phyloP scores from a whole-genome alignment of 2,113 vertebrate species.

The Clarias macrocephalus region DNA sequence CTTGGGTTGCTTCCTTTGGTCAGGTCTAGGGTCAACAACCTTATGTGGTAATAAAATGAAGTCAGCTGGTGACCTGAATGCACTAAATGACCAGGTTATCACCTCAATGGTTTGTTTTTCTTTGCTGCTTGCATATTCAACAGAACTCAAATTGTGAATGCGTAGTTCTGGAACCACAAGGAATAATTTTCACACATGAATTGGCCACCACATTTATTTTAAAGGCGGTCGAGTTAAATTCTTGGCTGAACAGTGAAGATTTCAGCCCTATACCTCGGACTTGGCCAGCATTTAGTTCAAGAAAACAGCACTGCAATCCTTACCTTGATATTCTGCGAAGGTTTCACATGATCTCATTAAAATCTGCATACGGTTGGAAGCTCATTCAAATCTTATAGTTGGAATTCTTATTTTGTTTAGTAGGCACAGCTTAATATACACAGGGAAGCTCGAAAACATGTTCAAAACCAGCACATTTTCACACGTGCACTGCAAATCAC shows the following conservation, averaged over 20 bases:
- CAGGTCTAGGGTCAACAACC: too few relatives aligned
- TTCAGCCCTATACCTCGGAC: neutral
- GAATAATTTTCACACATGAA: too few relatives aligned
- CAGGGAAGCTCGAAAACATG: conserved; percentile 2
- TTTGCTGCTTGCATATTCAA: too few relatives aligned
- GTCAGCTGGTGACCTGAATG: too few relatives aligned
- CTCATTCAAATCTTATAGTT: conserved; percentile 9
- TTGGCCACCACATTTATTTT: too few relatives aligned
- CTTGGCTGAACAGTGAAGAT: neutral
- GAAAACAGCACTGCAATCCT: neutral
- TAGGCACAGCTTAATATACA: neutral
- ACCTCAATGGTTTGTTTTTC: too few relatives aligned
- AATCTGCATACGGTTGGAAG: neutral
- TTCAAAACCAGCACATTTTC: neutral
- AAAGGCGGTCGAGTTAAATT: too few relatives aligned
- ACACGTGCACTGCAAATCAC: conserved; percentile 33
- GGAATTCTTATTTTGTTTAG: conserved; percentile 25
- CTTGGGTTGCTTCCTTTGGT: too few relatives aligned
- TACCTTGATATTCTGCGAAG: neutral
- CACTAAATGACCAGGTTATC: too few relatives aligned
- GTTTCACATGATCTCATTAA: neutral
- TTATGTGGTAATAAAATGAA: too few relatives aligned
- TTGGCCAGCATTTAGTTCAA: neutral
- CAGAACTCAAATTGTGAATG: too few relatives aligned
- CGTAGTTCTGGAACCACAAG: too few relatives aligned